Evolutionary conservation across 2,888 invertebrate genomes (phyloP).

Genomic region (Pyrrhosoma nymphula): DNA sequence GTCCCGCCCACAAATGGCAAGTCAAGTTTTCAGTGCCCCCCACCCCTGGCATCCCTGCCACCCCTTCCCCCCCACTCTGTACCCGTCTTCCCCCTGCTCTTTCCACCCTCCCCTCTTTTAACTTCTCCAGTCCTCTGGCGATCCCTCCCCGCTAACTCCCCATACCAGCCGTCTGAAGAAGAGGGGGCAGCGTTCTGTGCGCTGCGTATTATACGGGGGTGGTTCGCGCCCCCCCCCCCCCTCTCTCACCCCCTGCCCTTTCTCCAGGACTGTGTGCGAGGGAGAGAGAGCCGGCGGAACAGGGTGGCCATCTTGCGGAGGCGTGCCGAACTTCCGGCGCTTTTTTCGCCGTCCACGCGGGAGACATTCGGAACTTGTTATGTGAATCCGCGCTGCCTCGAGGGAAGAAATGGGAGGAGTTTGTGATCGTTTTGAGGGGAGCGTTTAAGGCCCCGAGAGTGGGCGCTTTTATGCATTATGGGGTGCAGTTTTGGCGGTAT

Average conservation of each 20-base stretch:
- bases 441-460: neutral
- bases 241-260: neutral
- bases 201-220: constrained; percentile 47
- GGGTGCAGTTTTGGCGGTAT: neutral
- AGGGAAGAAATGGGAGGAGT: neutral
- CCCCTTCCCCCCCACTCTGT: neutral
- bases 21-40: constrained; percentile 31
- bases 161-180: neutral
- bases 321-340: constrained; percentile 58
- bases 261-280: too few relatives aligned
- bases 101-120: neutral
- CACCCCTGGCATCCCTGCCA: neutral
- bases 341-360: constrained; percentile 60
- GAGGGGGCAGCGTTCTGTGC: neutral
- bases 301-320: constrained; percentile 66
- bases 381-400: constrained; percentile 3
- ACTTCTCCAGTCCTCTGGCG: neutral
- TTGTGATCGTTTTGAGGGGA: neutral
- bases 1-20: constrained; percentile 60
- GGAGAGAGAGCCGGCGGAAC: constrained; percentile 42
- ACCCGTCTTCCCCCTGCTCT: neutral
- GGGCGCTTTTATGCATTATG: neutral
- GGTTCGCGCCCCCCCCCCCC: neutral
- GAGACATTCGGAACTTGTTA: constrained; percentile 42
- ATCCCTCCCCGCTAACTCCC: neutral